A percentile compares a stretch with the other conserved stretches of the same genome.
These are phyloP conservation scores for Pterocles gutturalis DNA, from an alignment of 2,113 vertebrate species.

Conservation along the genomic window DNA sequence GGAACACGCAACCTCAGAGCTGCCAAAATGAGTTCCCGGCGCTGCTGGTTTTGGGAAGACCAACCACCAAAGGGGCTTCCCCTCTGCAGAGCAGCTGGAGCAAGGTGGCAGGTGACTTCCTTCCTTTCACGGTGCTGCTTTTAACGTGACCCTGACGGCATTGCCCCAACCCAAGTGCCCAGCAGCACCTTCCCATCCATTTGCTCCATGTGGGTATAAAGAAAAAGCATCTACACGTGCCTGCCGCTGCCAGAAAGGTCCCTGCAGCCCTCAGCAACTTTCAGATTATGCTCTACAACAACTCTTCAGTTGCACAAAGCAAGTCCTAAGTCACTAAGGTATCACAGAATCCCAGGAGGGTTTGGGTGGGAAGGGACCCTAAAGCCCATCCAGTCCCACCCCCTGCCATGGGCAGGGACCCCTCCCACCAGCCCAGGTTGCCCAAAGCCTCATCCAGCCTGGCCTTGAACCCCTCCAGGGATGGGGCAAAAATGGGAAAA, in stretches of 20 bases:
- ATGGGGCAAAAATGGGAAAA: too few species aligned
- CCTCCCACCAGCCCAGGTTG: too few species aligned
- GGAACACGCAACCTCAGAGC: neutral
- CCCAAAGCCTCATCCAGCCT: too few species aligned
- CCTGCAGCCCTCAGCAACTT: neutral
- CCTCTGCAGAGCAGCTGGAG: neutral
- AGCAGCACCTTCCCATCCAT: neutral
- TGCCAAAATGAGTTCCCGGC: neutral
- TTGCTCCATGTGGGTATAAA: neutral
- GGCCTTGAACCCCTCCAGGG: too few species aligned
- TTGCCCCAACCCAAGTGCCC: neutral
- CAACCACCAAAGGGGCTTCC: neutral
- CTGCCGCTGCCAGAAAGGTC: neutral
- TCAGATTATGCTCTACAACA: neutral
- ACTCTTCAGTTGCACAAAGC: neutral
- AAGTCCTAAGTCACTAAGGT: neutral
- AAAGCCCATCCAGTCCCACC: too few species aligned
- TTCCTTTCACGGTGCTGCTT: neutral
- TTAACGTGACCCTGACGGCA: neutral
- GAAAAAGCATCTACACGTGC: neutral
- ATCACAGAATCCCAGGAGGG: neutral
- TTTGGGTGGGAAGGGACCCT: too few species aligned
- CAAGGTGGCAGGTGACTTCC: neutral
- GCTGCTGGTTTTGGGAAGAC: neutral
- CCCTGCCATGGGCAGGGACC: too few species aligned